Evolutionary conservation across 92 coral and sea anemone species (phyloP).

Genomic region (Zoanthus gigantus): DNA sequence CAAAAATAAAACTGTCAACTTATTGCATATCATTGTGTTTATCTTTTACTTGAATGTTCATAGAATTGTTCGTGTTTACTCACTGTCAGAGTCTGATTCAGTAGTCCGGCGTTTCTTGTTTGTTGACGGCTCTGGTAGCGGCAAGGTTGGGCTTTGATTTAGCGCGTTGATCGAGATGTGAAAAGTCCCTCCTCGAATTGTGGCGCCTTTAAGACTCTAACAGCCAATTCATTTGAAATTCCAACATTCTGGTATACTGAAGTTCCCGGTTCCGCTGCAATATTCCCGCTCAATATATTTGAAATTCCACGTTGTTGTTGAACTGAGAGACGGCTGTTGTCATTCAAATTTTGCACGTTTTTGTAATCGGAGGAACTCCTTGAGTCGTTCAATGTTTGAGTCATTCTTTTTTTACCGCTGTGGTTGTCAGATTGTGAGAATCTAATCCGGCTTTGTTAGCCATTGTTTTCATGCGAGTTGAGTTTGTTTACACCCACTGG

Average conservation of each 20-base stretch:
- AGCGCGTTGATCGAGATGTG: constrained; percentile 4
- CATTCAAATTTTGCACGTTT: constrained; percentile 1
- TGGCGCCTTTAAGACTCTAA: not conserved
- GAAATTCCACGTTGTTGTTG: constrained; percentile 38
- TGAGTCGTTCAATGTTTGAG: constrained; percentile 50
- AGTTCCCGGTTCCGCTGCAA: not conserved
- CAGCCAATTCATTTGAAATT: not conserved
- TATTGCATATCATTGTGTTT: no score
- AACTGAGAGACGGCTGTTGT: constrained; percentile 13
- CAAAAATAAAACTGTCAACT: no score
- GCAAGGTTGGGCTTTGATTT: constrained; percentile 2
- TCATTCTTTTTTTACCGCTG: constrained; percentile 42
- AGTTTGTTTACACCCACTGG: constrained; percentile 36
- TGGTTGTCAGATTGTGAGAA: not conserved
- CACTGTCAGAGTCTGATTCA: no score
- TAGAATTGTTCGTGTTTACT: no score
- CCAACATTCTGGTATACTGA: not conserved
- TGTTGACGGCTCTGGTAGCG: no score
- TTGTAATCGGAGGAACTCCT: constrained; percentile 36
- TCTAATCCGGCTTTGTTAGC: constrained; percentile 42
- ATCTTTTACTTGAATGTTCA: no score
- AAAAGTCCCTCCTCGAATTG: constrained; percentile 7
- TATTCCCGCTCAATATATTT: constrained; percentile 35
- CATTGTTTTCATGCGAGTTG: constrained; percentile 51
- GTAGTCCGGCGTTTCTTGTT: no score